Conservation (phyloP, 2,888 invertebrate species). For the Andrena fulva region DNA sequence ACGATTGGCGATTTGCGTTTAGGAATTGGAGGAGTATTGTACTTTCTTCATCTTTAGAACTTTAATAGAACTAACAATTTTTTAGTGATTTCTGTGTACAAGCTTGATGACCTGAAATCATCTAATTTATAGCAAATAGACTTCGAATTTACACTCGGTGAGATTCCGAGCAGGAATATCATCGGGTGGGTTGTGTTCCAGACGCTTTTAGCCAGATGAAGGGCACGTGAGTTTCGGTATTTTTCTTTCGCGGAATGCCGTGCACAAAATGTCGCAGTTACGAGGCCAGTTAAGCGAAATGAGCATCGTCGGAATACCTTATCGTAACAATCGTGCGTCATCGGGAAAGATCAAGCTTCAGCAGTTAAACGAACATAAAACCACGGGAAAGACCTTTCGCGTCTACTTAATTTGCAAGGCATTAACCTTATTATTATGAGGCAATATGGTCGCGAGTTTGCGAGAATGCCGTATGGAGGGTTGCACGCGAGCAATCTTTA, state of each 20-base stretch:
- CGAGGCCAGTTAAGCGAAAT: slow-evolving; percentile 28
- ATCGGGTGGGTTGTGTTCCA: background rate
- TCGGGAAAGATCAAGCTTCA: slow-evolving; percentile 62
- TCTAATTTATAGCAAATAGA: too few relatives aligned
- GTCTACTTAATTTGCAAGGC: slow-evolving; percentile 70
- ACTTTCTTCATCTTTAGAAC: too few relatives aligned
- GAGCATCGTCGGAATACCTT: slow-evolving; percentile 39
- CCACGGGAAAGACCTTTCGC: slow-evolving; percentile 62
- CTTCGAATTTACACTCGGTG: too few relatives aligned
- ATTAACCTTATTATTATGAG: slow-evolving; percentile 72
- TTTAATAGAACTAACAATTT: too few relatives aligned
- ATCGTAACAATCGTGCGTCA: slow-evolving; percentile 55
- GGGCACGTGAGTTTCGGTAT: background rate
- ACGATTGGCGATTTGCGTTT: too few relatives aligned
- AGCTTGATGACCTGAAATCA: too few relatives aligned
- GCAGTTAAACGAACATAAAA: slow-evolving; percentile 64
- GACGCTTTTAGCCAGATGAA: background rate
- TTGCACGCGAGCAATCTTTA: slow-evolving; percentile 73
- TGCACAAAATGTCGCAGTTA: background rate
- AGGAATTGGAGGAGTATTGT: too few relatives aligned
- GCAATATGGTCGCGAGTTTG: slow-evolving; percentile 63
- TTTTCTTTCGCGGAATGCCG: background rate
- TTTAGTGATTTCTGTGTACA: too few relatives aligned
- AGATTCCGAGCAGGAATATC: background rate
- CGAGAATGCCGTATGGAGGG: slow-evolving; percentile 50